Conservation (phyloP, 2,797 vertebrate species). For the Enteromius unitaeniatus region DNA sequence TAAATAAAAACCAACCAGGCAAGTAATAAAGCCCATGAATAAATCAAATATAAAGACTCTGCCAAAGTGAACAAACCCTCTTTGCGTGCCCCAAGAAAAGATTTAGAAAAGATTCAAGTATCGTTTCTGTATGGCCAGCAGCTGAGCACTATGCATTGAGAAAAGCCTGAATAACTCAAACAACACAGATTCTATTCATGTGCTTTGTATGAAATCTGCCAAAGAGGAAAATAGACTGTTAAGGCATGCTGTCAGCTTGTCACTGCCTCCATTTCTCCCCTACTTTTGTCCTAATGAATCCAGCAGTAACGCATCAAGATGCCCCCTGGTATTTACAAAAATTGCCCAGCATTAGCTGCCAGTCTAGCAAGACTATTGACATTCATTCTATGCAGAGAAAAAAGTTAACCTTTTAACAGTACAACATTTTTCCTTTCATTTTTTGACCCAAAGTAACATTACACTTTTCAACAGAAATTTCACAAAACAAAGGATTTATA, state of each 20-base stretch:
- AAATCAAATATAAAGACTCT: neutral
- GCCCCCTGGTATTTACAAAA: constrained; percentile 43
- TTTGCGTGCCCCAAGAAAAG: neutral
- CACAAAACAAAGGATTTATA: neutral
- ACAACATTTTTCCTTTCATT: neutral
- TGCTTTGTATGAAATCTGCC: constrained; percentile 50
- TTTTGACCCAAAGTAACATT: neutral
- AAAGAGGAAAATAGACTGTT: constrained; percentile 39
- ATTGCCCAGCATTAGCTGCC: constrained; percentile 40
- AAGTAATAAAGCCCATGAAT: neutral
- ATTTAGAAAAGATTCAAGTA: constrained; percentile 6
- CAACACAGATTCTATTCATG: constrained; percentile 53
- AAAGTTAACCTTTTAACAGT: neutral
- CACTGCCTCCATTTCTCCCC: constrained; percentile 55
- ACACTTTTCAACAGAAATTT: neutral
- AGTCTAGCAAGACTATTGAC: neutral
- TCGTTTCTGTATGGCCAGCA: neutral
- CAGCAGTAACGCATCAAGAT: constrained; percentile 54
- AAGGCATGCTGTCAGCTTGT: constrained; percentile 43
- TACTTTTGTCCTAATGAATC: constrained; percentile 41
- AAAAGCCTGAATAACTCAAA: constrained; percentile 38
- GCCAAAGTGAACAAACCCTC: neutral
- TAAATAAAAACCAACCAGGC: neutral
- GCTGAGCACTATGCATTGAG: constrained; percentile 3
- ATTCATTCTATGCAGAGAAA: neutral